phyloP scores from a whole-genome alignment of 2,113 vertebrate species.

The Reinhardtius hippoglossoides region DNA sequence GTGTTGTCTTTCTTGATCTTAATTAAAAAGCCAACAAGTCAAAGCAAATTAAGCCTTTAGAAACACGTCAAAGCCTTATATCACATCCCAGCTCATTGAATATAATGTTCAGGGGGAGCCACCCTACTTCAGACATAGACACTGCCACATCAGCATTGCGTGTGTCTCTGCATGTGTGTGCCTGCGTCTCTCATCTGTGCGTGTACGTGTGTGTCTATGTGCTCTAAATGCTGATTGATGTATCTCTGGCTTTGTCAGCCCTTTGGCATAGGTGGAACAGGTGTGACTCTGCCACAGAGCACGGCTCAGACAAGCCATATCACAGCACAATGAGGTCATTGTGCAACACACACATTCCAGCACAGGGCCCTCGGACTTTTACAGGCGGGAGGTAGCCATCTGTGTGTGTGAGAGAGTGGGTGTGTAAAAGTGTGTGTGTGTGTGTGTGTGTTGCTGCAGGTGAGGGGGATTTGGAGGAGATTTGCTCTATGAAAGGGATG shows the following conservation, averaged over 20 bases:
- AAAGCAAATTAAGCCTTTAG: conserved; percentile 48
- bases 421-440: conserved; percentile 38
- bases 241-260: conserved; percentile 82
- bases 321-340: conserved; percentile 86
- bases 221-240: conserved; percentile 84
- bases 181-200: conserved; percentile 31
- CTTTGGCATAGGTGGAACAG: conserved; percentile 88
- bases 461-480: conserved; percentile 77
- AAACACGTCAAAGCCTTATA: conserved; percentile 23
- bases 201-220: conserved; percentile 46
- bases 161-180: conserved; percentile 32
- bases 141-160: conserved; percentile 68
- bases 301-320: conserved; percentile 80
- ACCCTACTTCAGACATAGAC: conserved; percentile 65
- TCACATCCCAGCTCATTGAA: conserved; percentile 50
- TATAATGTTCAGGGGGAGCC: conserved; percentile 53
- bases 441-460: conserved; percentile 70
- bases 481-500: conserved; percentile 73
- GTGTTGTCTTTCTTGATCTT: not conserved
- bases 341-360: conserved; percentile 84
- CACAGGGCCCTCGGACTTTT: conserved; percentile 80
- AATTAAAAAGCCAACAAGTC: conserved; percentile 28
- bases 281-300: conserved; percentile 87
- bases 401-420: conserved; percentile 38
- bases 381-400: conserved; percentile 77